Evolutionary conservation across 2,113 vertebrate species (phyloP), one percentile per base, ranked within the genome.

Genomic region (Brienomyrus longianalis): DNA sequence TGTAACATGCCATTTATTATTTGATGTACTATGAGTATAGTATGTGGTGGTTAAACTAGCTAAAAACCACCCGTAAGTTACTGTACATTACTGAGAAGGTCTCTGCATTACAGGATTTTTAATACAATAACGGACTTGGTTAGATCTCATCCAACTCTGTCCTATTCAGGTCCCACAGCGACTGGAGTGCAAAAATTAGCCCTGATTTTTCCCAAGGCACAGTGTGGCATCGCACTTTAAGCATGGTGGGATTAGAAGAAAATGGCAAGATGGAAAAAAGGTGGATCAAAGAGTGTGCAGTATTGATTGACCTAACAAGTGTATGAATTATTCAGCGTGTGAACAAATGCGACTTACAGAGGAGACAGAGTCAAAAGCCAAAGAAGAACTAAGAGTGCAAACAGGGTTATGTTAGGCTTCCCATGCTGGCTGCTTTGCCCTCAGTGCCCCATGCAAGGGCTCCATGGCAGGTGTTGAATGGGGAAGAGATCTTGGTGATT

Each of bases 401-500:
- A 80, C 35, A 80, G 35, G 74, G 35, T 39, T 39, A 80, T 19
- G 35, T 80, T 43, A 19, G 35, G 74, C 6, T 19, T 43, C 62
- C 62, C 27, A 70, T 70, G 62, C 62, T 31, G 27, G 62, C 62
- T 70, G 62, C 62, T 70, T 70, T 31, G 27, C 50, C 85, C 48
- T 51, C 85, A 35, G 7, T 0, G 51, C 50, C n/a, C 85, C n/a
- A 19, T 77, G 83, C 45, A 85, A 48, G 83, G 47, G 19, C 90
- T 90, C 70, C 88, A 86, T 87, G 56, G 23, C 83, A 74, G 91
- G 90, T 50, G 50, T 77, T 85, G 66, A 90, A 27, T 59, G 21
- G 87, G 27, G 50, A 88, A 88, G 56, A 51, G 89, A 39, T 70
- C 89, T 90, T 56, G 74, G 88, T 87, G 90, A 91, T 92, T 95